phyloP scores from a whole-genome alignment of 2,113 vertebrate genomes.

The Electrona antarctica region DNA sequence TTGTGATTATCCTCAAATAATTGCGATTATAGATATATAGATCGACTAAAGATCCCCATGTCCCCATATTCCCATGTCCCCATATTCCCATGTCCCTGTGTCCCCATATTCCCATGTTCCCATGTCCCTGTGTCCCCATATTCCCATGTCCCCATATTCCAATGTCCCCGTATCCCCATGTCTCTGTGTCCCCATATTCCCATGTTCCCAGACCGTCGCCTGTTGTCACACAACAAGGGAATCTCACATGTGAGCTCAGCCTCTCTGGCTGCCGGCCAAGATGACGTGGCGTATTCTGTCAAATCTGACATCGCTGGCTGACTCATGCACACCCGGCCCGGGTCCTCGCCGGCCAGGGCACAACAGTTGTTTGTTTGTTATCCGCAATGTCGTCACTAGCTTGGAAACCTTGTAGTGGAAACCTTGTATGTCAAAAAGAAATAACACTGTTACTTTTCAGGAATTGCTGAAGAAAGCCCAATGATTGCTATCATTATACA shows the following conservation, averaged over 20 bases:
- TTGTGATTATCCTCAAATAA: too few species aligned
- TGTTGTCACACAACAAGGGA: slow-evolving; percentile 3
- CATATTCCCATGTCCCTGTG: too few species aligned
- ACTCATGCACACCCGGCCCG: slow-evolving; percentile 6
- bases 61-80: too few species aligned
- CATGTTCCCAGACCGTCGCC: slow-evolving; percentile 11
- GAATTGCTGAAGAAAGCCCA: too few species aligned
- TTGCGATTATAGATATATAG: too few species aligned
- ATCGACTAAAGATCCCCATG: too few species aligned
- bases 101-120: too few species aligned
- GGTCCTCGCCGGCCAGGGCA: not conserved
- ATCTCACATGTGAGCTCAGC: slow-evolving; percentile 25
- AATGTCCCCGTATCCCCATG: slow-evolving; percentile 17
- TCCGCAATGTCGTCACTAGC: slow-evolving; percentile 15
- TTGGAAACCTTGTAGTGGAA: not conserved
- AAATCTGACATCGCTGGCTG: slow-evolving; percentile 29
- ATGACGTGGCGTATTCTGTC: slow-evolving; percentile 50
- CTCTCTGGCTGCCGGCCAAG: slow-evolving; percentile 12
- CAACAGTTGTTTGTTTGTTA: slow-evolving; percentile 38
- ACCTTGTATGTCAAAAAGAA: too few species aligned
- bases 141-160: too few species aligned
- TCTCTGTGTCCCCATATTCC: slow-evolving; percentile 42
- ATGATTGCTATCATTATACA: too few species aligned
- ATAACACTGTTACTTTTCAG: not conserved
- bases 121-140: too few species aligned